Percentiles rank a stretch among this genome's conserved stretches.
Evolutionary conservation across 2,113 vertebrate species (phyloP).

Genomic region (Axis porcinus): DNA sequence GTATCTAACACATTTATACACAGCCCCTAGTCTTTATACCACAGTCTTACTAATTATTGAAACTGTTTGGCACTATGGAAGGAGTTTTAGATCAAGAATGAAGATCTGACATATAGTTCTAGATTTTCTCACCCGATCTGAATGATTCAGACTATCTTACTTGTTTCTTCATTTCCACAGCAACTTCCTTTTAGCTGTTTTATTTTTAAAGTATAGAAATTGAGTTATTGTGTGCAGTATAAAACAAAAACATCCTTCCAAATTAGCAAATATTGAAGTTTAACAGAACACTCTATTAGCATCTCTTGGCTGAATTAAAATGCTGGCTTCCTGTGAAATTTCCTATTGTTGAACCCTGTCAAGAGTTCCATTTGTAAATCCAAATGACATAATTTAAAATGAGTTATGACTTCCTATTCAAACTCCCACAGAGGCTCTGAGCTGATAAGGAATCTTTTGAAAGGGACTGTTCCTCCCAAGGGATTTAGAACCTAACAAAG

Average conservation of each 20-base stretch:
- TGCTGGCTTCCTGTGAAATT: not conserved
- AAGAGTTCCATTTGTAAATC: constrained; percentile 14
- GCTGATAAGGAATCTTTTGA: not conserved
- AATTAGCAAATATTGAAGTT: not conserved
- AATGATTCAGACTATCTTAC: not conserved
- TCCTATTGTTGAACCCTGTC: not conserved
- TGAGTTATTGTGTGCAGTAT: not conserved
- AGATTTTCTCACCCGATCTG: not conserved
- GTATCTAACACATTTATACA: not conserved
- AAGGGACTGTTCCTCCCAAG: not conserved
- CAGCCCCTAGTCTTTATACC: not conserved
- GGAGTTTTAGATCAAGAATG: not conserved
- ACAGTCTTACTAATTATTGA: not conserved
- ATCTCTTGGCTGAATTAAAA: not conserved
- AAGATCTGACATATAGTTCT: not conserved
- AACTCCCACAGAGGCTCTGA: not conserved
- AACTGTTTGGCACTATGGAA: not conserved
- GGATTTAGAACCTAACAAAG: not conserved
- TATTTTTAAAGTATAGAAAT: not conserved
- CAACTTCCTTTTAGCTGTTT: not conserved
- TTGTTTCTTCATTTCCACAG: not conserved
- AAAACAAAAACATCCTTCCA: not conserved
- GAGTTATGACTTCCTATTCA: constrained; percentile 27
- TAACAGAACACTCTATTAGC: not conserved
- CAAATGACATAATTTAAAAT: constrained; percentile 10